Conservation (phyloP, 1,140 invertebrate genomes). For the Trichomalopsis sarcophagae region DNA sequence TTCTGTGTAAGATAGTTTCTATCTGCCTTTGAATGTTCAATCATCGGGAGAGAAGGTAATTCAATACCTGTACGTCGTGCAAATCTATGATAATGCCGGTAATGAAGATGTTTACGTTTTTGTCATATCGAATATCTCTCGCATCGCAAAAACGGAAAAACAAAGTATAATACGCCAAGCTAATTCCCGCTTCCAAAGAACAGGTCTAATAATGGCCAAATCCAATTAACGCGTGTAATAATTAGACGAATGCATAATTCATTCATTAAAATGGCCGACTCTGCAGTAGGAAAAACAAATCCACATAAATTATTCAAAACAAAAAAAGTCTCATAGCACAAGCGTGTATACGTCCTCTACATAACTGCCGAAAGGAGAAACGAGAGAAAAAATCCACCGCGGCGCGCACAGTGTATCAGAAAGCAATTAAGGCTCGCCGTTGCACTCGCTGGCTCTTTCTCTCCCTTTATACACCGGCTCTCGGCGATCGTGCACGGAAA, state of each 20-base stretch:
- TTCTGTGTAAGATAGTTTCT: neutral
- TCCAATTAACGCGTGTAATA: neutral
- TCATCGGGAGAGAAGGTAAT: too few relatives aligned
- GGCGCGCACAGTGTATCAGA: conserved; percentile 30
- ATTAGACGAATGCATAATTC: conserved; percentile 1
- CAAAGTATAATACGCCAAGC: neutral
- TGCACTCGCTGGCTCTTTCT: neutral
- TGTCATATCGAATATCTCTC: too few relatives aligned
- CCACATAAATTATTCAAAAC: neutral
- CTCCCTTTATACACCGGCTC: neutral
- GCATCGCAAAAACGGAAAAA: too few relatives aligned
- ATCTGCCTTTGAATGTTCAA: too few relatives aligned
- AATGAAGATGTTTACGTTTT: too few relatives aligned
- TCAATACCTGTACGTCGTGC: too few relatives aligned
- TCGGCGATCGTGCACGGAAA: conserved; percentile 21
- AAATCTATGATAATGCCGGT: too few relatives aligned
- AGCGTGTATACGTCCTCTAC: too few relatives aligned
- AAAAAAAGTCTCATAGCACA: neutral
- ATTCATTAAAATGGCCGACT: neutral
- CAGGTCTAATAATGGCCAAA: neutral
- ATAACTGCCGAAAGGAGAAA: neutral
- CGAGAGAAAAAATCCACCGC: conserved; percentile 11
- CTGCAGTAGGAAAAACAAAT: neutral
- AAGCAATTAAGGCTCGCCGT: conserved; percentile 36
- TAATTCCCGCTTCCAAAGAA: neutral